Conservation (phyloP, 2,797 vertebrate genomes). For the Anniella stebbinsi region DNA sequence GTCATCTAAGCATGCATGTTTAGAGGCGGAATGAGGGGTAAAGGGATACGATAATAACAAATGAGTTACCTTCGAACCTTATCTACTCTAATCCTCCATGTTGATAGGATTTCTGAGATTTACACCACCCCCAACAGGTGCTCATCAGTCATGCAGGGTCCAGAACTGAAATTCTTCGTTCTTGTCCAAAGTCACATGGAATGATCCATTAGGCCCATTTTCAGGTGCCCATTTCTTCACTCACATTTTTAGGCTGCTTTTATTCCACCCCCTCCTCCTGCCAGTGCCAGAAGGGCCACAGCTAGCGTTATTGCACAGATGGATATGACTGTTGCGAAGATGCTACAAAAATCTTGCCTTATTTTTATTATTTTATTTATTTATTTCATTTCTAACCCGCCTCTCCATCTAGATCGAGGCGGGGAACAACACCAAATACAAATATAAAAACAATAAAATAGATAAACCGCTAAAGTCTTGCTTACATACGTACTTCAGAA, state of each 20-base stretch:
- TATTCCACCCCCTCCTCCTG: no score
- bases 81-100: background rate
- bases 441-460: no score
- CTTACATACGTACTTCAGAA: background rate
- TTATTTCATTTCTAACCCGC: no score
- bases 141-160: background rate
- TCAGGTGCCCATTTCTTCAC: background rate
- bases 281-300: background rate
- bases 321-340: background rate
- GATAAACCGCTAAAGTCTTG: no score
- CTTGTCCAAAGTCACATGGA: background rate
- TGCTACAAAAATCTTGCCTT: background rate
- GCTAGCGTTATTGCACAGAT: background rate
- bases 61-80: background rate
- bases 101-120: background rate
- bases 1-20: background rate
- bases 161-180: background rate
- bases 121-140: background rate
- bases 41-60: background rate
- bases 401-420: no score
- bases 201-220: background rate
- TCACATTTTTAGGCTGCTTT: background rate
- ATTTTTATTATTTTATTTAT: no score
- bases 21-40: background rate
- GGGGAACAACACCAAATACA: no score